Base-by-base conservation (phyloP, 2,888 invertebrate genomes). In the Hypomecis punctinalis region DNA sequence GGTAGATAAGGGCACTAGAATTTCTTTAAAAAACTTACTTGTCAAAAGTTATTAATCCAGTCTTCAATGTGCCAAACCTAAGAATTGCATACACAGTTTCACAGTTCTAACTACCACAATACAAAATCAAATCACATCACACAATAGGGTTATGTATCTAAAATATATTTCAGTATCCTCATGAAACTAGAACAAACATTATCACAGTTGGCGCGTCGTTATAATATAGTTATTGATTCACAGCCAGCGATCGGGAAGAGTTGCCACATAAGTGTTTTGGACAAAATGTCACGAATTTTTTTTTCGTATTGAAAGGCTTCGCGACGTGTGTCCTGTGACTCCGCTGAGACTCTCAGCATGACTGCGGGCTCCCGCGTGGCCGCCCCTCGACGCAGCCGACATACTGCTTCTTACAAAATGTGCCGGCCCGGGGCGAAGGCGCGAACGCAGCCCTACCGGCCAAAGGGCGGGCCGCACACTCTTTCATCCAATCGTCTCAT, bases 331-430 rank as follows among this genome's bases (percentile, higher is more conserved):
- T 86, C 91, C 92, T 86, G 86, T 88, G 85, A 78, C 88, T 89
- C 86, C 85, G 91, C 91, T 87, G 92, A 92, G 89, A 80, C 75
- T 87, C 93, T 88, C 93, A 93, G 93, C 93, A 93, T 92, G 93
- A 93, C 93, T 93, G 92, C 90, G 87, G 83, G 89, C 90, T 89
- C 92, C 92, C 91, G 91, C 91, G 89, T 84, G 86, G 91, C 84
- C 91, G 90, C 91, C 91, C 91, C 91, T 90, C 85, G 85, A 76
- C 73, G 80, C 84, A 83, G 81, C 89, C 88, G 91, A 89, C 90
- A 90, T 91, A 88, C 90, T 89, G 88, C 88, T 90, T 87, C 91
- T 89, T 88, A 85, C 84, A 84, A 89, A 88, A 87, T 85, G 85
- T 86, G 84, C 84, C 80, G 83, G 83, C 72, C 79, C 79, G 74